phyloP scores from a whole-genome alignment of 2,113 vertebrate genomes.

The Saccopteryx bilineata region DNA sequence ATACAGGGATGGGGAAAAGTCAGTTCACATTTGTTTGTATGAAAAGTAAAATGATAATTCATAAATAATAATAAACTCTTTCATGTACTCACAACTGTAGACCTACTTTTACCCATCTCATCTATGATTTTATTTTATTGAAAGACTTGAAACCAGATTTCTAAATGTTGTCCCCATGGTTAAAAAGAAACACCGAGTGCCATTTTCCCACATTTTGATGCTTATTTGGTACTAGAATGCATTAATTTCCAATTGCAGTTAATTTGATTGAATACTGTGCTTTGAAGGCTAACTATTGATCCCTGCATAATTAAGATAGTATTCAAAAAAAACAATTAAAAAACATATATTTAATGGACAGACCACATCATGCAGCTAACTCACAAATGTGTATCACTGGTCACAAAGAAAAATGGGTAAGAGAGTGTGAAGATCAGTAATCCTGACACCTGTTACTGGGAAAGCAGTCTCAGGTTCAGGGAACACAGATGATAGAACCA shows the following conservation, averaged over 20 bases:
- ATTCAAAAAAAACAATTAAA: neutral
- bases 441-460: neutral
- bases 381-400: slow-evolving; percentile 13
- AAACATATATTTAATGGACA: slow-evolving; percentile 38
- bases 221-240: neutral
- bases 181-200: slow-evolving; percentile 7
- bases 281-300: slow-evolving; percentile 44
- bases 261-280: slow-evolving; percentile 32
- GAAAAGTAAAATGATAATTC: neutral
- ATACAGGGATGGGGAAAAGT: neutral
- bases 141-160: slow-evolving; percentile 37
- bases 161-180: slow-evolving; percentile 13
- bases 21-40: neutral
- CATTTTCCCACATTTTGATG: slow-evolving; percentile 8
- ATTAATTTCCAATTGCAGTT: slow-evolving; percentile 63
- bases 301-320: neutral
- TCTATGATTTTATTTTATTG: slow-evolving; percentile 23
- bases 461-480: neutral
- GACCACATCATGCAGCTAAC: neutral
- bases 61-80: neutral
- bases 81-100: neutral
- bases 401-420: slow-evolving; percentile 33
- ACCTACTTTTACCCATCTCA: neutral
- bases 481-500: neutral
- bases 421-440: neutral